Base-by-base conservation (phyloP, 2,888 invertebrate species). In the Acanthosoma haemorrhoidale region DNA sequence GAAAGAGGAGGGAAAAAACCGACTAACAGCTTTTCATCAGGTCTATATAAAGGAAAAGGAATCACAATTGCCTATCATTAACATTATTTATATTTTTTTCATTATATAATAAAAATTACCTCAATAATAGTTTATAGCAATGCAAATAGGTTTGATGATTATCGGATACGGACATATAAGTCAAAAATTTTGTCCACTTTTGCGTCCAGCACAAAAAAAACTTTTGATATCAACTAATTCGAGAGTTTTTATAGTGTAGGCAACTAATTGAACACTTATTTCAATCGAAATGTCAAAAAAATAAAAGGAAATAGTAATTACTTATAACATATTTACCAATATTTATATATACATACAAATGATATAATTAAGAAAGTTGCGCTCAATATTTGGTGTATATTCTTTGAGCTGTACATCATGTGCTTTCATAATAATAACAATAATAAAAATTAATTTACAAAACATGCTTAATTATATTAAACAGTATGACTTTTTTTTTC, bases 81-180 rank as follows among this genome's bases (percentile, higher is more conserved):
- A 38, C 43, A 67, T 15, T 67, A 38, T 43, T 60, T 67, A 57
- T 67, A 67, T 67, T 67, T 57, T 34, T 36, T n/a, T n/a, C n/a
- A n/a, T n/a, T 16, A 51, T 67, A 67, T 67, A 67, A 67, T 67
- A 67, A 67, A 57, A 67, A 67, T 51, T 67, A 51, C 57, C 51
- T 67, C 57, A 31, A 32, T 67, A 67, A 67, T 57, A 67, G 31
- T 67, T 57, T 43, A 64, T 67, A 67, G 67, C 67, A 67, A 39
- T 64, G 25, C 18, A 34, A 67, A 34, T 57, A 34, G 25, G n/a
- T n/a, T 57, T 51, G 32, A 57, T 57, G 67, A 67, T 67, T 67
- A 67, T 67, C 67, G 57, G 36, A 67, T 67, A 21, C 51, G 67
- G 67, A 67, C 67, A 57, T 25, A n/a, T n/a, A 43, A 64, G n/a